Evolutionary conservation across 2,113 vertebrate genomes (phyloP).

Genomic region (Porphyrio hochstetteri): DNA sequence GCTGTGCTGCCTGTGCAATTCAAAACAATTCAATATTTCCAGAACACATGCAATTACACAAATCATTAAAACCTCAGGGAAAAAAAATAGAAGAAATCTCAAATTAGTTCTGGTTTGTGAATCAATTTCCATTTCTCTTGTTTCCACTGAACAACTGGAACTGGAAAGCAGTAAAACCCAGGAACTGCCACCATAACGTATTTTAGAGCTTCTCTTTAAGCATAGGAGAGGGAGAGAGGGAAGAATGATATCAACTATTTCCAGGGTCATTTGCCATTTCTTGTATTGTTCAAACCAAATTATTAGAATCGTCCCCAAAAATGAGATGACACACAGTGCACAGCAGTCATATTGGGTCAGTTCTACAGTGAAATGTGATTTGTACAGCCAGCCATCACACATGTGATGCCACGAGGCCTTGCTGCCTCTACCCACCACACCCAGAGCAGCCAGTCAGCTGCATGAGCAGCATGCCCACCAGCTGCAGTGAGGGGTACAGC

Average conservation of each 20-base stretch:
- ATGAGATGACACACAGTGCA: fast-evolving
- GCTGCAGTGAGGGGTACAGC: not conserved
- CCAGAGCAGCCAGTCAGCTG: fast-evolving
- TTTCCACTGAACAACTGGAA: constrained; percentile 33
- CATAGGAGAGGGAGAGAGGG: not conserved
- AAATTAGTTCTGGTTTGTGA: constrained; percentile 53
- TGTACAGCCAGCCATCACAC: not conserved
- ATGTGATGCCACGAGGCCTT: not conserved
- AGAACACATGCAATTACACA: not conserved
- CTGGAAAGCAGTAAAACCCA: not conserved
- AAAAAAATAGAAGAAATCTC: not conserved
- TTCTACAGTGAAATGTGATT: not conserved
- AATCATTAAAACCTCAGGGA: not conserved
- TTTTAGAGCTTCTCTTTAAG: not conserved
- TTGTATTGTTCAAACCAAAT: not conserved
- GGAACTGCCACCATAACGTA: not conserved
- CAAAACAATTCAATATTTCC: constrained; percentile 10
- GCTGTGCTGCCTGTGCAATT: not conserved
- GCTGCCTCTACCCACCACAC: not conserved
- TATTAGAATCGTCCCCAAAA: not conserved
- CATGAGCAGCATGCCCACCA: not conserved
- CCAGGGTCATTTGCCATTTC: not conserved
- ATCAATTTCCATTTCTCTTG: constrained; percentile 5
- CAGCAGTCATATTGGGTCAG: not conserved
- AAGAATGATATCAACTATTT: not conserved